Conservation (phyloP, 2,797 vertebrate species). For the Pangasius larnaudii region DNA sequence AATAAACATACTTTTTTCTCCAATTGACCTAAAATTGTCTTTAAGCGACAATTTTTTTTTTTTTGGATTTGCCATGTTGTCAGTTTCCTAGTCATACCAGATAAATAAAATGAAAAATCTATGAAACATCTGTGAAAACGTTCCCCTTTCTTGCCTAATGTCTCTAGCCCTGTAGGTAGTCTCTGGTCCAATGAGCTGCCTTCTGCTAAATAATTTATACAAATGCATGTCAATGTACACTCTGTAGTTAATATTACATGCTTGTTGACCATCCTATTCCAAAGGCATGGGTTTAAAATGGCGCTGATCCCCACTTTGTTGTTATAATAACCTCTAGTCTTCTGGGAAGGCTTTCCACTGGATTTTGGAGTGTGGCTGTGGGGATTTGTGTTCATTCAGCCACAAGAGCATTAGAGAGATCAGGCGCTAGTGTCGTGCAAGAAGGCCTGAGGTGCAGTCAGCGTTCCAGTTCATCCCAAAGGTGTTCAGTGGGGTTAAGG, state of each 20-base stretch:
- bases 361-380: neutral
- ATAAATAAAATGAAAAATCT: neutral
- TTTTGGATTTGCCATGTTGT: neutral
- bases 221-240: neutral
- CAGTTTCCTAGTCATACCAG: neutral
- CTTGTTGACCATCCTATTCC: neutral
- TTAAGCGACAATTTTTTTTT: neutral
- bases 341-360: neutral
- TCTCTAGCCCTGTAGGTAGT: neutral
- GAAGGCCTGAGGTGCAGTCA: neutral
- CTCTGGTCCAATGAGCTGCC: neutral
- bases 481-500: neutral
- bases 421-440: neutral
- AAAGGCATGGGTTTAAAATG: neutral
- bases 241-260: neutral
- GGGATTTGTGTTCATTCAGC: neutral
- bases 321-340: neutral
- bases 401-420: neutral
- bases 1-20: neutral
- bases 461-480: neutral
- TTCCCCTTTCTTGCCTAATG: neutral
- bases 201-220: neutral
- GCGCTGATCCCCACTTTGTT: neutral
- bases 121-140: neutral
- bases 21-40: neutral